Evolutionary conservation across 2,113 vertebrate genomes (phyloP).

Genomic region (Vombatus ursinus): DNA sequence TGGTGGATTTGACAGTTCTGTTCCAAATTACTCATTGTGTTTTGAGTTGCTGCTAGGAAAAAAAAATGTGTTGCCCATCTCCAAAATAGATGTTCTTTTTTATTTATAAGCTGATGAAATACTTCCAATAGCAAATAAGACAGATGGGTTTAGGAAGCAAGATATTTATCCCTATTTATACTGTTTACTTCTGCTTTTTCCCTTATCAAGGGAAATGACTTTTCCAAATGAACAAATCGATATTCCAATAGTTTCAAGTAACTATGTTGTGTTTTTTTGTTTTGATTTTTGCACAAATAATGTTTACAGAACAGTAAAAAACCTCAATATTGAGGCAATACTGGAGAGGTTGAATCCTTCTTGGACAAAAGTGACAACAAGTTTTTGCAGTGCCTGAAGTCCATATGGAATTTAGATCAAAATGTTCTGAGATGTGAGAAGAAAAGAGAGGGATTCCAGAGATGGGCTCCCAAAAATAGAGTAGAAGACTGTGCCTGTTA

Average conservation of each 20-base stretch:
- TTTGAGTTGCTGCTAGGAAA: conserved; percentile 79
- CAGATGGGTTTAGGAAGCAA: conserved; percentile 79
- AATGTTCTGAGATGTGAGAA: neutral
- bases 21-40: conserved; percentile 81
- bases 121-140: conserved; percentile 73
- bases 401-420: neutral
- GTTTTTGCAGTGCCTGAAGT: neutral
- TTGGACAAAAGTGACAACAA: conserved; percentile 6
- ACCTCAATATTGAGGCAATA: neutral
- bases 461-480: neutral
- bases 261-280: neutral
- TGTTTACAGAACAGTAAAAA: conserved; percentile 3
- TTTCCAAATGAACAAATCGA: conserved; percentile 74
- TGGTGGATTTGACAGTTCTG: conserved; percentile 79
- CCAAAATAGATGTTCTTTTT: conserved; percentile 81
- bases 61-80: conserved; percentile 81
- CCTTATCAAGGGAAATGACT: conserved; percentile 62
- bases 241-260: conserved; percentile 52
- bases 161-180: conserved; percentile 75
- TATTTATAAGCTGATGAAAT: conserved; percentile 81
- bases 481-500: neutral
- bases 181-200: conserved; percentile 68
- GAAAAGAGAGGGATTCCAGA: neutral
- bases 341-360: neutral
- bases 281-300: neutral